Percentiles rank a stretch among this genome's conserved stretches.
These are phyloP conservation scores for Chelonus insularis DNA, from an alignment of 1,140 invertebrate species.

Conservation along the genomic window DNA sequence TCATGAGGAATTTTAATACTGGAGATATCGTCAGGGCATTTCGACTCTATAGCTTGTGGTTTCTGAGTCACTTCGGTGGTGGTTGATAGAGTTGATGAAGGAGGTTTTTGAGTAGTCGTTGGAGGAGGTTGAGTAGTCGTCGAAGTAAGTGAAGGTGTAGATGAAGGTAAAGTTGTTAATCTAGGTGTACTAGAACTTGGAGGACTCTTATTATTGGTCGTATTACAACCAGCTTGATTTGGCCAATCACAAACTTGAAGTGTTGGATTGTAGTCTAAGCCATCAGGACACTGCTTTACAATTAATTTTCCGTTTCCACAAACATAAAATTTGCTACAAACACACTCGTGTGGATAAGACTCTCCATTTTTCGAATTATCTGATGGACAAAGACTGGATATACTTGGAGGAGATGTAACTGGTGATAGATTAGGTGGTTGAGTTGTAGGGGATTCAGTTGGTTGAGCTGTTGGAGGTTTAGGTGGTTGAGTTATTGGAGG, in stretches of 20 bases:
- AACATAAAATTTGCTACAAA: conserved; percentile 44
- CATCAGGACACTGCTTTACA: conserved; percentile 36
- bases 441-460: neutral
- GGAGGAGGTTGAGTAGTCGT: neutral
- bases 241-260: conserved; percentile 43
- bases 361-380: conserved; percentile 1
- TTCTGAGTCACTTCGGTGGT: neutral
- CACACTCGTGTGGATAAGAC: conserved; percentile 25
- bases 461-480: neutral
- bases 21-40: neutral
- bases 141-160: no score
- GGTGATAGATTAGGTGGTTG: neutral
- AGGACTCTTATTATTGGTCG: no score
- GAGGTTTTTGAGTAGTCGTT: neutral
- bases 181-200: neutral
- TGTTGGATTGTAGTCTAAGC: conserved; percentile 44
- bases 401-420: neutral
- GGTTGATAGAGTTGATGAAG: neutral
- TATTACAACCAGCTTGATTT: conserved; percentile 34
- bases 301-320: conserved; percentile 40
- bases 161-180: no score
- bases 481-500: neutral
- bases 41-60: neutral
- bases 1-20: conserved; percentile 45
- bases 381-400: neutral